phyloP scores from a whole-genome alignment of 2,113 vertebrate species.

The Ceyx margarethae region DNA sequence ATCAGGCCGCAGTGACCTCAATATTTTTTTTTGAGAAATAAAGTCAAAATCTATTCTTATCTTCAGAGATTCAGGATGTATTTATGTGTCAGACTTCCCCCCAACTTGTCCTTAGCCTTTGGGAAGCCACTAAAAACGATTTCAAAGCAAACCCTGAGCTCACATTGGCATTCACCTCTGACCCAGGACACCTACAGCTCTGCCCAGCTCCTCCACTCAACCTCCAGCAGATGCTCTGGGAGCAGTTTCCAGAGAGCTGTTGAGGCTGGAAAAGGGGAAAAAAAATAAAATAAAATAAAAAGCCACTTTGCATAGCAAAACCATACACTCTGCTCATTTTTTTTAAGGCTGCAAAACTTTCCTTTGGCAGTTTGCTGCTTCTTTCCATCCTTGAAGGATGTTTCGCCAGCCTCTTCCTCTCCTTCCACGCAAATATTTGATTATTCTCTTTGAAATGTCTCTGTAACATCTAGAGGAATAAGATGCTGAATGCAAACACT shows the following conservation, averaged over 20 bases:
- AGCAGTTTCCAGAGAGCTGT: neutral
- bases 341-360: neutral
- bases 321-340: neutral
- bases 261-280: neutral
- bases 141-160: slow-evolving; percentile 16
- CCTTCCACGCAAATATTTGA: slow-evolving; percentile 22
- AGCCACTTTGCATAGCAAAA: neutral
- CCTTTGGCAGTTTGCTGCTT: neutral
- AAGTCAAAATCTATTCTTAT: slow-evolving; percentile 72
- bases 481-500: slow-evolving; percentile 6
- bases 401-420: neutral
- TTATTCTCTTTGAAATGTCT: slow-evolving; percentile 67
- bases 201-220: neutral
- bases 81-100: slow-evolving; percentile 67
- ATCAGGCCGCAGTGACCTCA: slow-evolving; percentile 64
- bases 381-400: neutral
- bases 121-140: slow-evolving; percentile 47
- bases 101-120: slow-evolving; percentile 60
- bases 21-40: slow-evolving; percentile 71
- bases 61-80: slow-evolving; percentile 68
- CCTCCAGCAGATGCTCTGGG: neutral
- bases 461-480: slow-evolving; percentile 33
- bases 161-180: slow-evolving; percentile 14
- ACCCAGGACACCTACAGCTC: neutral
- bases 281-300: neutral